Percentiles rank a stretch among this genome's conserved stretches.
Evolutionary conservation across 2,113 vertebrate species (phyloP).

Genomic region (Platichthys stellatus): DNA sequence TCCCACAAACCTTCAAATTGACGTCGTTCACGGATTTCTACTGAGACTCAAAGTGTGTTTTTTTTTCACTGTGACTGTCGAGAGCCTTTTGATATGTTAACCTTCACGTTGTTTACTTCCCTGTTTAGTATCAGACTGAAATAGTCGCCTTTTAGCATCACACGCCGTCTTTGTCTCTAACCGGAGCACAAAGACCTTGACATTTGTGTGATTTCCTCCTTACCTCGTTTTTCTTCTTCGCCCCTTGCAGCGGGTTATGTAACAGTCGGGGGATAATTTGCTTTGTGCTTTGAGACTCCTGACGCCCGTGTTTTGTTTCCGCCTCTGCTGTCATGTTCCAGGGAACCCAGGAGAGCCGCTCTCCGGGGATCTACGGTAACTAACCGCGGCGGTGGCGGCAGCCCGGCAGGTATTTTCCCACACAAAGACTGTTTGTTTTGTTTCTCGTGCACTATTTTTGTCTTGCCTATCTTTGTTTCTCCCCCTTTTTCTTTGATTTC

Average conservation of each 20-base stretch:
- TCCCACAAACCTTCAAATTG: too few species aligned
- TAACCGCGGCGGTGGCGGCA: constrained; percentile 41
- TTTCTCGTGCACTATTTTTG: constrained; percentile 49
- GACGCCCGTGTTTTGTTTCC: constrained; percentile 49
- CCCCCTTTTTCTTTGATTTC: constrained; percentile 7
- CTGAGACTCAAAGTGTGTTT: too few species aligned
- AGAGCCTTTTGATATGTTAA: neutral
- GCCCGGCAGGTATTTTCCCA: constrained; percentile 74
- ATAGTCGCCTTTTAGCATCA: neutral
- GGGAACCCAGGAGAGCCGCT: constrained; percentile 55
- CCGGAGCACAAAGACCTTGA: constrained; percentile 14
- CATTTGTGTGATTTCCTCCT: constrained; percentile 6
- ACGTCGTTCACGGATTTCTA: too few species aligned
- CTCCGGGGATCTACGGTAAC: constrained; percentile 54
- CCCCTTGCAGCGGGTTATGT: constrained; percentile 46
- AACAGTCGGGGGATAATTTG: constrained; percentile 45
- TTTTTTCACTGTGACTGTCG: too few species aligned
- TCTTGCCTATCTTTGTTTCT: constrained; percentile 42
- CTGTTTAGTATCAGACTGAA: neutral
- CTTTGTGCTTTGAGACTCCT: constrained; percentile 66
- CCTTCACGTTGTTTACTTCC: neutral
- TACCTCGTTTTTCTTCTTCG: constrained; percentile 48
- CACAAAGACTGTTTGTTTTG: constrained; percentile 73
- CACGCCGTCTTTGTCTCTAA: rapidly evolving
- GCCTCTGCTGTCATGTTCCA: constrained; percentile 53